phyloP scores from a whole-genome alignment of 2,797 vertebrate species.

The Gobio occitaniae region DNA sequence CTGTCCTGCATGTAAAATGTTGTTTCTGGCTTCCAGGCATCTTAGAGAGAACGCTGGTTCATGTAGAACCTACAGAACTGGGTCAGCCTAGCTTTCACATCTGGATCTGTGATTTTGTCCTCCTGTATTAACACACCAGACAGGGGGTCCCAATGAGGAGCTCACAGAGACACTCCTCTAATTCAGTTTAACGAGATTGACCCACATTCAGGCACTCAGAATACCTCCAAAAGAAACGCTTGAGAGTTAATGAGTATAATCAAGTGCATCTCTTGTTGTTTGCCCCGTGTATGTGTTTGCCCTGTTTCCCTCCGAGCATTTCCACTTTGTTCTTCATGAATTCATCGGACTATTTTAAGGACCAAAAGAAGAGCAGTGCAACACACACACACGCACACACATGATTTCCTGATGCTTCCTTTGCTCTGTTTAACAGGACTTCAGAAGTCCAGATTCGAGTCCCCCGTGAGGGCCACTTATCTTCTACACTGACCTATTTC shows the following conservation, averaged over 20 bases:
- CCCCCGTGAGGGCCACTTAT: slow-evolving; percentile 17
- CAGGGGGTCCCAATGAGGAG: neutral
- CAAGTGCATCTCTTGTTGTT: slow-evolving; percentile 29
- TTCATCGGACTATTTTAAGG: slow-evolving; percentile 27
- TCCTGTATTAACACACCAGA: slow-evolving; percentile 6
- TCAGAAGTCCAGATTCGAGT: slow-evolving; percentile 21
- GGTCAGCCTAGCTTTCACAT: slow-evolving; percentile 26
- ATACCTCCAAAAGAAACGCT: slow-evolving; percentile 12
- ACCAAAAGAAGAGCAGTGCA: slow-evolving; percentile 32
- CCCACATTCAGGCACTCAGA: slow-evolving; percentile 13
- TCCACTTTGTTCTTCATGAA: slow-evolving; percentile 37
- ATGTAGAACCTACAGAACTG: slow-evolving; percentile 24
- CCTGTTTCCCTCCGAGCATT: slow-evolving; percentile 12
- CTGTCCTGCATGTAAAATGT: slow-evolving; percentile 7
- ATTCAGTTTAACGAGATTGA: slow-evolving; percentile 31
- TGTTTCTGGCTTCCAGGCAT: slow-evolving; percentile 1
- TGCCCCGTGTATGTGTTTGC: neutral
- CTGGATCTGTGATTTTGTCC: slow-evolving; percentile 17
- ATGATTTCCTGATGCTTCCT: neutral
- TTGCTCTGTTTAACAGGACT: slow-evolving; percentile 24
- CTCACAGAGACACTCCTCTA: neutral
- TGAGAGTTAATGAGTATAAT: slow-evolving; percentile 34
- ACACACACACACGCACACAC: slow-evolving; percentile 30
- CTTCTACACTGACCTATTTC: slow-evolving; percentile 31
- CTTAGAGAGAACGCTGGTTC: slow-evolving; percentile 4